These are phyloP conservation scores for Aulostomus chinensis DNA, from an alignment of 2,797 vertebrate genomes.

Conservation along the genomic window DNA sequence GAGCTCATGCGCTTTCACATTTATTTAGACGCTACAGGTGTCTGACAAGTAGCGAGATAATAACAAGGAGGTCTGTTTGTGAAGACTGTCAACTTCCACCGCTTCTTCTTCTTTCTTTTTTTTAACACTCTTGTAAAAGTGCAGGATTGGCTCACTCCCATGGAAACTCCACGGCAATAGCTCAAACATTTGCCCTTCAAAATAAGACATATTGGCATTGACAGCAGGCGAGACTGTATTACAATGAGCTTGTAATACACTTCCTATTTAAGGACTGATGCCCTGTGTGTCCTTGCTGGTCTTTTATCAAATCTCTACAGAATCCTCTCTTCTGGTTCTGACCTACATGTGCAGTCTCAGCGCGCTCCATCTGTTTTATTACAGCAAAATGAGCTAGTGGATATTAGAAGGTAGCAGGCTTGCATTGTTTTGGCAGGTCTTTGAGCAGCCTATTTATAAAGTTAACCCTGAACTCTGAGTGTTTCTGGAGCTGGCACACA, in stretches of 20 bases:
- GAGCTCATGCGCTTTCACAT: slow-evolving; percentile 22
- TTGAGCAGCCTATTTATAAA: slow-evolving; percentile 26
- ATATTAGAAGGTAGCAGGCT: slow-evolving; percentile 41
- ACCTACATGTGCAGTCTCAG: slow-evolving; percentile 20
- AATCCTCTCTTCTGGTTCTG: slow-evolving; percentile 31
- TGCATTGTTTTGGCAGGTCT: slow-evolving; percentile 44
- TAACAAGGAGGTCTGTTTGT: too few relatives aligned
- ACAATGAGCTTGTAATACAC: slow-evolving; percentile 34
- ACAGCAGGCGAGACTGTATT: slow-evolving; percentile 25
- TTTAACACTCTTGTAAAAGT: not conserved
- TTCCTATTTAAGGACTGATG: slow-evolving; percentile 29
- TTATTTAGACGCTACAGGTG: slow-evolving; percentile 10
- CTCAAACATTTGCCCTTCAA: slow-evolving; percentile 9
- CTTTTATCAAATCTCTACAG: slow-evolving; percentile 46
- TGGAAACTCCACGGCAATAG: slow-evolving; percentile 27
- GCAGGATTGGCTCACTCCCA: slow-evolving; percentile 9
- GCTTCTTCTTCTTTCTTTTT: too few relatives aligned
- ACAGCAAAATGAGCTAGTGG: slow-evolving; percentile 28
- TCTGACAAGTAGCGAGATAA: slow-evolving; percentile 19
- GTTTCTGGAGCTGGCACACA: slow-evolving; percentile 29
- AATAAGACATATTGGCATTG: slow-evolving; percentile 35
- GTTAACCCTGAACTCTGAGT: slow-evolving; percentile 35
- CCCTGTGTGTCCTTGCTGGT: slow-evolving; percentile 40
- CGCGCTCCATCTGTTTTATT: slow-evolving; percentile 35
- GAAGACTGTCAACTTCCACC: slow-evolving; percentile 1